Evolutionary conservation across 2,113 vertebrate genomes (phyloP), one percentile per base, ranked within the genome.

Genomic region (Glaucomys volans): DNA sequence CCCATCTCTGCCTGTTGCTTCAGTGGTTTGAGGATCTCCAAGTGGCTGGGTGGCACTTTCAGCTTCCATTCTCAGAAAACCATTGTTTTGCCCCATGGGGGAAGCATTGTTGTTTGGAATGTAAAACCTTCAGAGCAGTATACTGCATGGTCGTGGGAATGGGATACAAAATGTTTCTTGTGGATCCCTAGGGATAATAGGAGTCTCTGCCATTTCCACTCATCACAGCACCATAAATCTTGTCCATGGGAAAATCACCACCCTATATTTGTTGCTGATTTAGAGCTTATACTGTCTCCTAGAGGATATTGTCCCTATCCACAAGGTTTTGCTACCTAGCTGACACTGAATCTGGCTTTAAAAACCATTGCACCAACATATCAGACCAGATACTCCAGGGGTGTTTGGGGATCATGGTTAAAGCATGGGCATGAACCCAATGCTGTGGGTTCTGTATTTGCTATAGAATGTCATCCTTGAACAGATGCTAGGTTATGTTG

Each of bases 1-100:
- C 30, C 76, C 10, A 90, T 69, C 81, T 92, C 37, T 81, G 52
- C 67, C 66, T 87, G 2, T 57, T 96, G 50, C 66, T 92, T 79
- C 83, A 50, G 30, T 90, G 81, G 32, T 17, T 74, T 88, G 52
- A 81, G 13, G 59, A 77, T 54, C 47, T n/a, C 52, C 5, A 47
- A 50, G 90, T 8, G 30, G 4, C 37, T 44, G 44, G 69, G 35
- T 59, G 9, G 17, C 37, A 62, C 4, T 81, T 69, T 69, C 54
- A 42, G 35, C 35, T 83, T 90, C 57, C n/a, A 72, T 30, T 88
- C 77, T 87, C 47, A 90, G 44, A 90, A 71, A 84, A 44, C 32
- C 52, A 35, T 62, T 40, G 13, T 32, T 94, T 18, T 84, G 62
- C 32, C n/a, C 40, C 50, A 54, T 11, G 13, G 14, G 80, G 35